Percentiles rank a stretch among this genome's conserved stretches.
Evolutionary conservation across 2,888 invertebrate species (phyloP).

Genomic region (Hydriomena furcata): DNA sequence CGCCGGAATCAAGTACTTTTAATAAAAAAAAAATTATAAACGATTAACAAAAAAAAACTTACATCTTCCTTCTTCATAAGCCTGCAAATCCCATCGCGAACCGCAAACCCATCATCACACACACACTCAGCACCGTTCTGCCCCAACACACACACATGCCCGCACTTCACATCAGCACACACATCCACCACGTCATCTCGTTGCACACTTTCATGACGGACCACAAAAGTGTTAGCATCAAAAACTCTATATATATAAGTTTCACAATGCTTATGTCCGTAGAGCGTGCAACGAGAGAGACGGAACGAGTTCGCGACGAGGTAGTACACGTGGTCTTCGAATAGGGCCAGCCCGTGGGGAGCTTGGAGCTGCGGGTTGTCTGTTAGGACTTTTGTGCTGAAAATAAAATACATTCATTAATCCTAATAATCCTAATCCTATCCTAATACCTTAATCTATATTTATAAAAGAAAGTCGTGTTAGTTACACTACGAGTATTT

Average conservation of each 20-base stretch:
- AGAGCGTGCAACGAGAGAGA: conserved; percentile 84
- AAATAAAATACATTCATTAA: conserved; percentile 1
- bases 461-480: no score
- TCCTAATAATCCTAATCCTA: no score
- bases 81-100: conserved; percentile 47
- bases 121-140: conserved; percentile 71
- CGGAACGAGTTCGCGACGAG: conserved; percentile 79
- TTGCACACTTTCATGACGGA: conserved; percentile 60
- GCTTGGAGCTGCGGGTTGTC: conserved; percentile 71
- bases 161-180: conserved; percentile 78
- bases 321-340: conserved; percentile 91
- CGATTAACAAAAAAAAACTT: conserved; percentile 31
- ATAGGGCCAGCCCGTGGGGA: conserved; percentile 87
- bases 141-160: conserved; percentile 84
- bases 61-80: conserved; percentile 44
- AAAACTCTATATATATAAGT: conserved; percentile 66
- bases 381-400: conserved; percentile 67
- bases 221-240: conserved; percentile 55
- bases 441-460: no score
- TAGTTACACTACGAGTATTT: no score
- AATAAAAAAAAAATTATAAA: no score
- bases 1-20: no score
- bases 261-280: conserved; percentile 75
- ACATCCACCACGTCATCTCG: conserved; percentile 59
- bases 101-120: conserved; percentile 76